These are phyloP conservation scores for Cossypha polioptera DNA, from an alignment of 2,797 vertebrate genomes.

Conservation along the genomic window DNA sequence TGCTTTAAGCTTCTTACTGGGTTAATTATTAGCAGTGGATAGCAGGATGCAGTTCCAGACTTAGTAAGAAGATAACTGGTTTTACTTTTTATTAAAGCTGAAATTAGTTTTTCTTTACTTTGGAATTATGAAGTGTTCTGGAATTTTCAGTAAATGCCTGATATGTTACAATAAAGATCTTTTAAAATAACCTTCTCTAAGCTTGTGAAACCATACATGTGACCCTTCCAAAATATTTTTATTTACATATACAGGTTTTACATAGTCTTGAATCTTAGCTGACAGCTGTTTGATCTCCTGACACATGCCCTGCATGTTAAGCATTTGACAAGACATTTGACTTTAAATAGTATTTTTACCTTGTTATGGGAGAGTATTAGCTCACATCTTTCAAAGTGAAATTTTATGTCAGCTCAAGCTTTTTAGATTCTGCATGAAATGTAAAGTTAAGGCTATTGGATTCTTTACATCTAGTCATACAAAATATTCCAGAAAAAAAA, in stretches of 20 bases:
- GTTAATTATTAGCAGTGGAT: neutral
- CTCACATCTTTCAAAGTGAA: neutral
- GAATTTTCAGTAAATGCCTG: neutral
- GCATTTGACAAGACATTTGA: neutral
- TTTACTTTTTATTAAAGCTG: neutral
- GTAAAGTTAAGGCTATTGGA: neutral
- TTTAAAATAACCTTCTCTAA: neutral
- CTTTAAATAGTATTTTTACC: neutral
- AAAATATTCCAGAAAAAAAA: neutral
- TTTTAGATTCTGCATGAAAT: neutral
- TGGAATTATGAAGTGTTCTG: neutral
- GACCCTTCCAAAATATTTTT: neutral
- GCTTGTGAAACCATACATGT: neutral
- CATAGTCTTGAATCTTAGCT: neutral
- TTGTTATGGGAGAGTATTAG: neutral
- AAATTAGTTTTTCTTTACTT: neutral
- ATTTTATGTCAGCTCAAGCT: neutral
- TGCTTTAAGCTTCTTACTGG: neutral
- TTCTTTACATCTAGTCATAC: neutral
- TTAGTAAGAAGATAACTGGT: neutral
- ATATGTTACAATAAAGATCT: neutral
- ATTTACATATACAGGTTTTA: neutral
- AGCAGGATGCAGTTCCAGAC: neutral
- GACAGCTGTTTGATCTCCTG: neutral
- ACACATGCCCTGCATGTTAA: neutral